A percentile compares a stretch with the other conserved stretches of the same genome.
phyloP scores from a whole-genome alignment of 2,888 invertebrate species.

The Ametastegia equiseti region DNA sequence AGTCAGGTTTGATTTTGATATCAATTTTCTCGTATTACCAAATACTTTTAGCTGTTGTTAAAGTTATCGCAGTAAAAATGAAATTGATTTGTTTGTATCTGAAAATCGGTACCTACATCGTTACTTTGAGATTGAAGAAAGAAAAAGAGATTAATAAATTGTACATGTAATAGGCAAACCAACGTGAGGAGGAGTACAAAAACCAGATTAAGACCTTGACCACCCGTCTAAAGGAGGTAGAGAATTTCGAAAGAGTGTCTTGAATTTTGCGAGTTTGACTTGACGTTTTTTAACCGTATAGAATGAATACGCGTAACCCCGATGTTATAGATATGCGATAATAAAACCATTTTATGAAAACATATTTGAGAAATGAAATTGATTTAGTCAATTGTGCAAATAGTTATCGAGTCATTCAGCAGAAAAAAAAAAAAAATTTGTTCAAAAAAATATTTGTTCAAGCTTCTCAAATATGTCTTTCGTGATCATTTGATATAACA shows the following conservation, averaged over 20 bases:
- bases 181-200: constrained; percentile 99
- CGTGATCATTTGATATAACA: background rate
- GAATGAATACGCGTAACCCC: constrained; percentile 6
- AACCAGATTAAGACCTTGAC: constrained; percentile 99
- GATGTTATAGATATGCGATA: background rate
- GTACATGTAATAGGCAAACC: constrained; percentile 88
- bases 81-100: no score
- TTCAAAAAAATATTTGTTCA: background rate
- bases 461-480: background rate
- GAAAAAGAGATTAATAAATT: constrained; percentile 19
- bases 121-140: no score
- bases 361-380: background rate
- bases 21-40: background rate
- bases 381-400: background rate
- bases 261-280: constrained; percentile 45
- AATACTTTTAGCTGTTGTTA: background rate
- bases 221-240: constrained; percentile 99
- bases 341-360: background rate
- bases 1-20: background rate
- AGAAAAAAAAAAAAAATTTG: background rate
- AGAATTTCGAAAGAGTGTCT: constrained; percentile 48
- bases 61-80: background rate
- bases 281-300: background rate
- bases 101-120: no score
- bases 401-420: no score